These are phyloP conservation scores for Drosophila persimilis DNA, from an alignment of 1,140 invertebrate species.

Conservation along the genomic window DNA sequence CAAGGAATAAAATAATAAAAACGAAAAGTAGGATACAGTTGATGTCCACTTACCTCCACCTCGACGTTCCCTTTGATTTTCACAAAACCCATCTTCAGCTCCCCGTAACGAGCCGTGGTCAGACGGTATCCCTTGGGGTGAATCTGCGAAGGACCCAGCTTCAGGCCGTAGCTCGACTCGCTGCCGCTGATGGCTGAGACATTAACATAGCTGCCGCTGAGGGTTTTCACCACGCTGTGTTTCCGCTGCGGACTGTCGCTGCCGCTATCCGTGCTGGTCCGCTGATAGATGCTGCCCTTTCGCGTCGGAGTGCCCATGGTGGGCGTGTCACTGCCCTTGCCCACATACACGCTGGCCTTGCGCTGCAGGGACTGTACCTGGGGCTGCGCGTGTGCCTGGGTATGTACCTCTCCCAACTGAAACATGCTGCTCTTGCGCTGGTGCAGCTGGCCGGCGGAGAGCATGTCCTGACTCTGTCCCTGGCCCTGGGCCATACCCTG, in stretches of 20 bases:
- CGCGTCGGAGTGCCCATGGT: conserved; percentile 63
- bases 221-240: conserved; percentile 68
- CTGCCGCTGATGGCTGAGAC: conserved; percentile 62
- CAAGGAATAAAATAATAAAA: background rate
- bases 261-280: conserved; percentile 26
- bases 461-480: conserved; percentile 51
- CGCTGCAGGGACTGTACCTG: conserved; percentile 40
- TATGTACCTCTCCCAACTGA: conserved; percentile 38
- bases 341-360: conserved; percentile 72
- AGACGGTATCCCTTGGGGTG: conserved; percentile 89
- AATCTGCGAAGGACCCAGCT: conserved; percentile 90
- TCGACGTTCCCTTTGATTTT: conserved; percentile 96
- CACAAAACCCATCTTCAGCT: conserved; percentile 93
- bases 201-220: conserved; percentile 64
- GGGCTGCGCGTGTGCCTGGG: conserved; percentile 61
- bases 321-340: conserved; percentile 46
- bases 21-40: background rate
- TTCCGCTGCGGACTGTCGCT: conserved; percentile 61
- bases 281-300: conserved; percentile 71
- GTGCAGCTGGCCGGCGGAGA: conserved; percentile 26
- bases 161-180: conserved; percentile 83
- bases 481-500: conserved; percentile 43
- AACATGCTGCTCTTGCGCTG: conserved; percentile 69
- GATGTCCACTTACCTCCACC: conserved; percentile 88
- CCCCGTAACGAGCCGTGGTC: conserved; percentile 88